These are phyloP conservation scores for Lycocerus yunnanus DNA, from an alignment of 2,888 invertebrate species.

Conservation along the genomic window DNA sequence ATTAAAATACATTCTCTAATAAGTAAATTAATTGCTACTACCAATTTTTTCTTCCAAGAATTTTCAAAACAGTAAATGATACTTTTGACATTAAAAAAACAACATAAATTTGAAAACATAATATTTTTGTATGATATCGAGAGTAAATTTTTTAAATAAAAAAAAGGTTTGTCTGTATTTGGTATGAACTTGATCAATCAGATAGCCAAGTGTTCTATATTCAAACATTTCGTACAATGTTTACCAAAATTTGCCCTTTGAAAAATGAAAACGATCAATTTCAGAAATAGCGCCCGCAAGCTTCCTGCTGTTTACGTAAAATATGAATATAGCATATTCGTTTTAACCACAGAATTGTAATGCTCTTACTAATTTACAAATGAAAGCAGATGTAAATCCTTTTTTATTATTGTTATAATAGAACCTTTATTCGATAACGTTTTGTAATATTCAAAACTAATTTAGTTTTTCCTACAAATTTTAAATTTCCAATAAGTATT, in stretches of 20 bases:
- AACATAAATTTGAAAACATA: no score
- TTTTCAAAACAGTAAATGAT: no score
- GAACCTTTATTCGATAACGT: background rate
- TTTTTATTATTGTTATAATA: background rate
- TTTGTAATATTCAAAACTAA: background rate
- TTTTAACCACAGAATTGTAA: conserved; percentile 10
- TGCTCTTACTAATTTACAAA: background rate
- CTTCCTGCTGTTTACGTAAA: conserved; percentile 20
- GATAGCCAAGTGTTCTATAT: background rate
- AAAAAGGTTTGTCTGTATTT: background rate
- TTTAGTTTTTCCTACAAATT: background rate
- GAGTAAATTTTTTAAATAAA: background rate
- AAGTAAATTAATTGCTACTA: no score
- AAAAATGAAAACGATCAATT: conserved; percentile 31
- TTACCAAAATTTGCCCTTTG: conserved; percentile 27
- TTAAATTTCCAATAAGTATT: background rate
- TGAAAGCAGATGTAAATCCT: background rate
- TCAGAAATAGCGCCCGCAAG: conserved; percentile 16
- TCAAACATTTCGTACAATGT: conserved; percentile 22
- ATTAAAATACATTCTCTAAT: no score
- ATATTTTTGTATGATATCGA: background rate
- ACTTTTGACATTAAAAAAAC: no score
- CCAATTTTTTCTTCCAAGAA: no score
- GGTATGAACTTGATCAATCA: background rate
- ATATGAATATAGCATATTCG: conserved; percentile 10